phyloP scores from a whole-genome alignment of 2,888 invertebrate genomes.

The Theodoxus fluviatilis region DNA sequence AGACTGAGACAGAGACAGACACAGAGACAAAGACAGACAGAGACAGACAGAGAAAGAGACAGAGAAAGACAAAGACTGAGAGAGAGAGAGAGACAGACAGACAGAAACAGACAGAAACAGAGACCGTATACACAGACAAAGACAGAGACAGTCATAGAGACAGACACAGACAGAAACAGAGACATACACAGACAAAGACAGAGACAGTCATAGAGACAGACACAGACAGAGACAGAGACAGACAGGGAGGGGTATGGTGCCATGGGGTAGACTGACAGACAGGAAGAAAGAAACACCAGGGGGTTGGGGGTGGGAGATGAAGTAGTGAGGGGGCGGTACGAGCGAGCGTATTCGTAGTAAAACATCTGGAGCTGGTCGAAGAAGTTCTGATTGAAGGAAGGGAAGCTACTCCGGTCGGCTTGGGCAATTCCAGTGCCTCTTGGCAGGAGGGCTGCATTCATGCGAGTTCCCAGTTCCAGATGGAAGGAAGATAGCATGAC shows the following conservation, averaged over 20 bases:
- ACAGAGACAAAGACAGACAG: not conserved
- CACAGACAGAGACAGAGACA: not conserved
- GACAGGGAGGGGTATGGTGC: not conserved
- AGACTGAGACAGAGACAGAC: constrained; percentile 13
- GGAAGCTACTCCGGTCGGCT: no score
- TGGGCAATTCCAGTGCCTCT: no score
- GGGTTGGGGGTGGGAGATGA: constrained; percentile 14
- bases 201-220: constrained; percentile 14
- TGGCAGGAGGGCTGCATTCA: no score
- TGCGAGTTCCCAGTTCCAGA: no score
- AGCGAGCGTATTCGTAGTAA: no score
- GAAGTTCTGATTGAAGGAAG: no score
- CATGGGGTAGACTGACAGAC: constrained; percentile 8
- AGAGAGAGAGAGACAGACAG: not conserved
- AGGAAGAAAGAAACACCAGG: constrained; percentile 2
- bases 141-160: not conserved
- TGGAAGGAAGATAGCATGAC: no score
- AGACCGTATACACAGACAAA: not conserved
- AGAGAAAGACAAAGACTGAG: not conserved
- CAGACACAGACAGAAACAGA: not conserved
- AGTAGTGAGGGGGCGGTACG: no score
- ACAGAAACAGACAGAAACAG: not conserved
- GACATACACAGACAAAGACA: not conserved
- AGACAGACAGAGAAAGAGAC: constrained; percentile 14
- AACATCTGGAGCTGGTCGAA: no score